These are phyloP conservation scores for Patagioenas fasciata DNA, from an alignment of 2,113 vertebrate species.

Conservation along the genomic window DNA sequence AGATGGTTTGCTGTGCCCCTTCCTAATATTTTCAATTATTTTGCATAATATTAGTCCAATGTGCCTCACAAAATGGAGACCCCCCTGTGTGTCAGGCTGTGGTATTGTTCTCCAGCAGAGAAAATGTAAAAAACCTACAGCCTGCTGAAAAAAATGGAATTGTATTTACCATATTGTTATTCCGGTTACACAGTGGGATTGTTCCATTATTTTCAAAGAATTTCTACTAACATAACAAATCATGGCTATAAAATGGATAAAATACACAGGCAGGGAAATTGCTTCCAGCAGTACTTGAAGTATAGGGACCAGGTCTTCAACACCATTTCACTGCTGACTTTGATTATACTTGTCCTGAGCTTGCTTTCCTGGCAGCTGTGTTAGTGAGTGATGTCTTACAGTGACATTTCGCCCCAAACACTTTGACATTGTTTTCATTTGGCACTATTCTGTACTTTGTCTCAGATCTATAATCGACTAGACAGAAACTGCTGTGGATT, in stretches of 20 bases:
- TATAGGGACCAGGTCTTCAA: not conserved
- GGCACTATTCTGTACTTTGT: slow-evolving; percentile 14
- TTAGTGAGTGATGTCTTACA: not conserved
- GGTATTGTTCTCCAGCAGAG: not conserved
- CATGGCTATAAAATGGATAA: not conserved
- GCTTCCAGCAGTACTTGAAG: not conserved
- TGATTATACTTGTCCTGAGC: not conserved
- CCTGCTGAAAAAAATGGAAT: not conserved
- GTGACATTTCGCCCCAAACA: not conserved
- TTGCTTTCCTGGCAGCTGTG: not conserved
- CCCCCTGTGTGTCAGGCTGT: not conserved
- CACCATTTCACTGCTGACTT: not conserved
- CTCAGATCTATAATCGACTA: slow-evolving; percentile 90
- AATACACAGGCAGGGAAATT: not conserved
- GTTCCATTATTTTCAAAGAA: not conserved
- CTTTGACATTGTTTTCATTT: slow-evolving; percentile 1
- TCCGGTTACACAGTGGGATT: not conserved
- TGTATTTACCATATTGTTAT: not conserved
- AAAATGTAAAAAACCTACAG: not conserved
- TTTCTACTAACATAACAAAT: not conserved
- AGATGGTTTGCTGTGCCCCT: not conserved
- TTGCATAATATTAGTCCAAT: not conserved
- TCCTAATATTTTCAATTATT: not conserved
- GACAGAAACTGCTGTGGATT: slow-evolving; percentile 96
- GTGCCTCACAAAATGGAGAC: not conserved